Conservation (phyloP, 2,797 vertebrate genomes). For the Podarcis lilfordi region DNA sequence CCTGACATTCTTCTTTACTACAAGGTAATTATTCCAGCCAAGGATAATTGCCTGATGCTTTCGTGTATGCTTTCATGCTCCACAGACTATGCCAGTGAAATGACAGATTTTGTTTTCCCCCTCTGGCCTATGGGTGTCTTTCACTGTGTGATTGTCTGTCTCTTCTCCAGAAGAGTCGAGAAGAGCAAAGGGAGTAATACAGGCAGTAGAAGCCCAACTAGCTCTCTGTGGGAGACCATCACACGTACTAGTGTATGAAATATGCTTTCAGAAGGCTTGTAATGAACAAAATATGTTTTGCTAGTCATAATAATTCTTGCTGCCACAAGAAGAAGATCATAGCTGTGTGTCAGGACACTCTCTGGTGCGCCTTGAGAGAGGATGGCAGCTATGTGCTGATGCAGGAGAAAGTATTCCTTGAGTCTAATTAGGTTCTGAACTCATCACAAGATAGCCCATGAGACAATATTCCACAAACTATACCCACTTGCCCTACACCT, state of each 20-base stretch:
- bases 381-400: background rate
- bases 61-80: constrained; percentile 38
- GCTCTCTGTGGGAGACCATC: constrained; percentile 49
- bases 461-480: no score
- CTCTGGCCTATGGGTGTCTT: constrained; percentile 33
- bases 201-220: constrained; percentile 50
- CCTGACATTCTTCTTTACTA: constrained; percentile 42
- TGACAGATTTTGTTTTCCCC: constrained; percentile 38
- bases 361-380: no score
- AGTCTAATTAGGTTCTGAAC: background rate
- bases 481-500: no score
- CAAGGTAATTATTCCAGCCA: constrained; percentile 61
- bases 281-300: constrained; percentile 36
- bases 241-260: constrained; percentile 67
- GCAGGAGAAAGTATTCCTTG: background rate
- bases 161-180: constrained; percentile 14
- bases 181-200: constrained; percentile 49
- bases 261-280: constrained; percentile 58
- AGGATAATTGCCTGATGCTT: constrained; percentile 43
- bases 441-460: no score
- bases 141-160: constrained; percentile 16
- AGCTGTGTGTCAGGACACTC: background rate
- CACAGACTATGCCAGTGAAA: constrained; percentile 44
- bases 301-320: no score
- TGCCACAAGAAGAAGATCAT: background rate